These are phyloP conservation scores for Bungarus multicinctus DNA, from an alignment of 2,113 vertebrate species.

Conservation along the genomic window DNA sequence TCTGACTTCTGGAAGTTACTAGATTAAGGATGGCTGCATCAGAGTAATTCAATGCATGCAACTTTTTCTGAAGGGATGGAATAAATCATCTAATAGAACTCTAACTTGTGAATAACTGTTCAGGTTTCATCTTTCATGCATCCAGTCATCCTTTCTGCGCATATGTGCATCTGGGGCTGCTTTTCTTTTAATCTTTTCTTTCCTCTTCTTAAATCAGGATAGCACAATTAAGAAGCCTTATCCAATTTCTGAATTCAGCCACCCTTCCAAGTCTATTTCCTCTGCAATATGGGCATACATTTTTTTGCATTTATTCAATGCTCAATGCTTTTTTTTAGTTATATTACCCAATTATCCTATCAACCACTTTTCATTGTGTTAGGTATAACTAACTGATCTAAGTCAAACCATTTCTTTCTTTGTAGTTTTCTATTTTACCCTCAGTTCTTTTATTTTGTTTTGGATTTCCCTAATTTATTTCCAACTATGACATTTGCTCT, in stretches of 20 bases:
- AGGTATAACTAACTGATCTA: neutral
- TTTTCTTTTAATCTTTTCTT: neutral
- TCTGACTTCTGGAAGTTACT: neutral
- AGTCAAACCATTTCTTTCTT: neutral
- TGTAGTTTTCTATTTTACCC: neutral
- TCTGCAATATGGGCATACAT: neutral
- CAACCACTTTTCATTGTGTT: neutral
- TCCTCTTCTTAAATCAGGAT: neutral
- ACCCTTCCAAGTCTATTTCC: neutral
- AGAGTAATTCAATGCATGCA: neutral
- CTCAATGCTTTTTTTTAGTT: neutral
- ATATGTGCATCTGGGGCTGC: neutral
- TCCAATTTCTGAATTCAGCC: neutral
- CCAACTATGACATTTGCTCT: neutral
- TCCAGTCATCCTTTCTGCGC: neutral
- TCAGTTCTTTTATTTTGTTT: neutral
- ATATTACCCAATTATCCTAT: neutral
- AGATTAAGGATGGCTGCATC: neutral
- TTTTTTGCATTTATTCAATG: neutral
- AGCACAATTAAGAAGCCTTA: neutral
- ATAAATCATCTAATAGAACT: neutral
- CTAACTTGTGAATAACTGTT: neutral
- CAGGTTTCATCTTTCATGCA: neutral
- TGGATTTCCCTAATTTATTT: neutral
- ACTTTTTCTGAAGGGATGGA: neutral